These are phyloP conservation scores for Patella ulyssiponensis DNA, from an alignment of 2,888 invertebrate genomes.

Conservation along the genomic window DNA sequence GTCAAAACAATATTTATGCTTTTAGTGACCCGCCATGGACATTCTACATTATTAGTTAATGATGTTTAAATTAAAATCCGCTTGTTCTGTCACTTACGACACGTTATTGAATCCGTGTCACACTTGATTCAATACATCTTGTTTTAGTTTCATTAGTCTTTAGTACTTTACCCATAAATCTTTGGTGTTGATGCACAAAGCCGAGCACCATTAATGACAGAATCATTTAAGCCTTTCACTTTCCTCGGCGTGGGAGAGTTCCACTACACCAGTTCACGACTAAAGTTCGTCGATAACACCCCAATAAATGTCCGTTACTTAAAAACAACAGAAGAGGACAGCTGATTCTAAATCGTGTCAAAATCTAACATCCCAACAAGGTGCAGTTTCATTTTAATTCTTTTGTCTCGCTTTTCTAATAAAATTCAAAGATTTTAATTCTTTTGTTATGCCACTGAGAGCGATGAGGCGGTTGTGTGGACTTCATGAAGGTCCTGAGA, in stretches of 20 bases:
- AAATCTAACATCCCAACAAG: background rate
- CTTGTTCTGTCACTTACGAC: no score
- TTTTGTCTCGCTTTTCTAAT: conserved; percentile 5
- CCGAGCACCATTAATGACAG: background rate
- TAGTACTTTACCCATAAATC: conserved; percentile 2
- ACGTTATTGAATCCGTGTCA: no score
- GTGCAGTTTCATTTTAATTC: conserved; percentile 13
- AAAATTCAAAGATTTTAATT: conserved; percentile 12
- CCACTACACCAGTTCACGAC: background rate
- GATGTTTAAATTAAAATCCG: no score
- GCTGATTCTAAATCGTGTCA: background rate
- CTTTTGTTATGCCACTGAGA: background rate
- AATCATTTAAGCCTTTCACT: background rate
- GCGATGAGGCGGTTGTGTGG: no score
- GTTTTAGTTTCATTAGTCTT: background rate
- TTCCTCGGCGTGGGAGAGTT: conserved; percentile 12
- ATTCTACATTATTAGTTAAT: no score
- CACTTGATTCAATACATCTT: no score
- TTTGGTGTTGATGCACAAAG: background rate
- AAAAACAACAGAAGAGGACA: conserved; percentile 3
- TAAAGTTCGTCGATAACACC: background rate
- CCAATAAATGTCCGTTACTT: conserved; percentile 3
- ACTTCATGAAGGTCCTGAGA: no score
- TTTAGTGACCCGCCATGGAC: no score
- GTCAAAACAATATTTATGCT: no score